Percentiles rank a stretch among this genome's conserved stretches.
These are phyloP conservation scores for Lycodopsis pacificus DNA, from an alignment of 2,797 vertebrate species.

Conservation along the genomic window DNA sequence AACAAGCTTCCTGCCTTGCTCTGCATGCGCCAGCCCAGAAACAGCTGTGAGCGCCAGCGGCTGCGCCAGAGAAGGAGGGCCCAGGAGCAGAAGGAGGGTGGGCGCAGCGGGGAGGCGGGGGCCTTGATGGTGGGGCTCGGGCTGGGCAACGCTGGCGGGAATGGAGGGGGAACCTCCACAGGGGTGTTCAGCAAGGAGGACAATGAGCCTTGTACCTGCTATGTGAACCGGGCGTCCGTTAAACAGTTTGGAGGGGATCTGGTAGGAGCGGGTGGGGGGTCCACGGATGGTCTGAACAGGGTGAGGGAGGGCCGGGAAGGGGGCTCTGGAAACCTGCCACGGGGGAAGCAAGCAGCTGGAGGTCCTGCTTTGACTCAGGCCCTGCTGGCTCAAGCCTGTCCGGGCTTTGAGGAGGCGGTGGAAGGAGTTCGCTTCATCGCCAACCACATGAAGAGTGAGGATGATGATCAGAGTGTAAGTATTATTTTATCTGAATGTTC, in stretches of 20 bases:
- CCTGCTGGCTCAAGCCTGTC: slow-evolving; percentile 81
- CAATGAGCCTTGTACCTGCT: slow-evolving; percentile 89
- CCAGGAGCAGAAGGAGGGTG: slow-evolving; percentile 84
- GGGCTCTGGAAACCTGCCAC: slow-evolving; percentile 59
- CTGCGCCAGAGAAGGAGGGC: slow-evolving; percentile 88
- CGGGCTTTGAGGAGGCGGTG: slow-evolving; percentile 81
- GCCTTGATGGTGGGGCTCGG: slow-evolving; percentile 83
- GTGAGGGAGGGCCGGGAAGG: slow-evolving; percentile 81
- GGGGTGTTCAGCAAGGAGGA: slow-evolving; percentile 81
- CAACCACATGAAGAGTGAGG: slow-evolving; percentile 96
- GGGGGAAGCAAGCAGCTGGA: slow-evolving; percentile 77
- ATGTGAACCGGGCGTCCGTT: slow-evolving; percentile 88
- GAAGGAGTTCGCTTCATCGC: slow-evolving; percentile 84
- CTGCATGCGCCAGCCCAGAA: slow-evolving; percentile 94
- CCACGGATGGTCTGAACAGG: slow-evolving; percentile 86
- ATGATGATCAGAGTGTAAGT: slow-evolving; percentile 97
- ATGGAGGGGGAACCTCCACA: slow-evolving; percentile 57
- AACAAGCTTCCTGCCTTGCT: slow-evolving; percentile 92
- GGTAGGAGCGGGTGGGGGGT: slow-evolving; percentile 67
- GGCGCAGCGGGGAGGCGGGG: slow-evolving; percentile 72
- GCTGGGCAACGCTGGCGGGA: slow-evolving; percentile 60
- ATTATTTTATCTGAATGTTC: slow-evolving; percentile 1
- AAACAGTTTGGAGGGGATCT: slow-evolving; percentile 87
- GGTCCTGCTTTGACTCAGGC: slow-evolving; percentile 86
- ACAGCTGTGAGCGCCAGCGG: slow-evolving; percentile 91